Conservation (phyloP, 2,888 invertebrate species). For the Erpobdella octoculata region DNA sequence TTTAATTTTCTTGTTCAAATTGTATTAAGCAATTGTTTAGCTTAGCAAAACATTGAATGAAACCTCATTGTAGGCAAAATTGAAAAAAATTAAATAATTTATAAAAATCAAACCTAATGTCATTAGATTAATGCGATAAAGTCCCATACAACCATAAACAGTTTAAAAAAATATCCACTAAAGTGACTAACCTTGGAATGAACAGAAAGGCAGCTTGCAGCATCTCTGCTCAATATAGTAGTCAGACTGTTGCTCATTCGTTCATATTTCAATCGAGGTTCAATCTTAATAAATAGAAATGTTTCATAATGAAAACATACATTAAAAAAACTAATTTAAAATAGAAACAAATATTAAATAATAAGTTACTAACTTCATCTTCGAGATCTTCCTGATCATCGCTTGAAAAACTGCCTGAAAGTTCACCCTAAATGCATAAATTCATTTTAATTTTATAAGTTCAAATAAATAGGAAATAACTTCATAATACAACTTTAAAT, state of each 20-base stretch:
- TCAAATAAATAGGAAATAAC: too few relatives aligned
- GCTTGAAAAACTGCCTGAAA: background rate
- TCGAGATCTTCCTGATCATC: background rate
- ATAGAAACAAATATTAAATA: background rate
- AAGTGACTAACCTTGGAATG: constrained; percentile 68
- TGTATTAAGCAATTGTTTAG: background rate
- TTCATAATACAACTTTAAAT: background rate
- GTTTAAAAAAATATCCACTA: background rate
- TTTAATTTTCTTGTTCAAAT: background rate
- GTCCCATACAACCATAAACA: too few relatives aligned
- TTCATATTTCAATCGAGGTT: constrained; percentile 81
- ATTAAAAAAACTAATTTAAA: background rate
- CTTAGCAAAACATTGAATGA: too few relatives aligned
- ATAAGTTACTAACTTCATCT: background rate
- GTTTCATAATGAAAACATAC: too few relatives aligned
- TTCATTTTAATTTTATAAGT: too few relatives aligned
- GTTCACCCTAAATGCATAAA: background rate
- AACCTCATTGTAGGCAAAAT: background rate
- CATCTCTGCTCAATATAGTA: constrained; percentile 73
- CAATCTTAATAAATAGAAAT: constrained; percentile 38
- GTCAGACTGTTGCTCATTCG: constrained; percentile 78
- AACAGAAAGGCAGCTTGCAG: constrained; percentile 83
- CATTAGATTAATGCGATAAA: background rate
- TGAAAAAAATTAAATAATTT: background rate
- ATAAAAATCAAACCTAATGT: background rate